Conservation (phyloP, 2,113 vertebrate genomes). For the Proteles cristata region DNA sequence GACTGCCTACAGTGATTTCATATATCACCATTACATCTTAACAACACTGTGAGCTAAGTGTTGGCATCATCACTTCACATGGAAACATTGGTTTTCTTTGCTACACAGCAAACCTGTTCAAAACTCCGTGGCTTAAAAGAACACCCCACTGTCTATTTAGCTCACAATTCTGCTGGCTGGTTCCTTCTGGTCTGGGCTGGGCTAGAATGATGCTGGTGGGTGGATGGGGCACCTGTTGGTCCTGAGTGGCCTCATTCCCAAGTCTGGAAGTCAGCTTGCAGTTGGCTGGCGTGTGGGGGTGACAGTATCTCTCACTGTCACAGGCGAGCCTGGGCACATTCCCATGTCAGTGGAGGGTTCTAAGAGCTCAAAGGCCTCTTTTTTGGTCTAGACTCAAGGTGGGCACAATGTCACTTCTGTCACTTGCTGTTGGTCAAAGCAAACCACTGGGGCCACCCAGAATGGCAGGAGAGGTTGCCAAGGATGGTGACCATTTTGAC, state of each 20-base stretch:
- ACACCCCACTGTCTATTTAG: neutral
- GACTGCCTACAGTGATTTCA: neutral
- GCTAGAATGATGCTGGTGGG: neutral
- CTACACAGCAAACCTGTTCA: neutral
- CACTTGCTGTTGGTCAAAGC: neutral
- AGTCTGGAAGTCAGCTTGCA: neutral
- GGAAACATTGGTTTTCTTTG: neutral
- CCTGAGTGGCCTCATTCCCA: neutral
- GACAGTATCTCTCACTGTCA: neutral
- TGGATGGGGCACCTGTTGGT: neutral
- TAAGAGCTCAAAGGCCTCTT: neutral
- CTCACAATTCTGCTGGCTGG: neutral
- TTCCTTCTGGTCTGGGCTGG: neutral
- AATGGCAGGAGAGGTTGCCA: neutral
- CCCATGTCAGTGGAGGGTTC: neutral
- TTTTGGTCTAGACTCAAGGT: neutral
- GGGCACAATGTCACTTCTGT: neutral
- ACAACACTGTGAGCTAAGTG: neutral
- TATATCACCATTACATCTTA: neutral
- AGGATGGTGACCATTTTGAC: neutral
- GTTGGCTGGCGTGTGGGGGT: neutral
- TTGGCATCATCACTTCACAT: neutral
- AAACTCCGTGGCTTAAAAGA: neutral
- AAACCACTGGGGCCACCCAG: neutral
- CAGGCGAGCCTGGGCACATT: rapidly evolving